Conservation (phyloP, 2,797 vertebrate genomes). For the Australoheros facetus region DNA sequence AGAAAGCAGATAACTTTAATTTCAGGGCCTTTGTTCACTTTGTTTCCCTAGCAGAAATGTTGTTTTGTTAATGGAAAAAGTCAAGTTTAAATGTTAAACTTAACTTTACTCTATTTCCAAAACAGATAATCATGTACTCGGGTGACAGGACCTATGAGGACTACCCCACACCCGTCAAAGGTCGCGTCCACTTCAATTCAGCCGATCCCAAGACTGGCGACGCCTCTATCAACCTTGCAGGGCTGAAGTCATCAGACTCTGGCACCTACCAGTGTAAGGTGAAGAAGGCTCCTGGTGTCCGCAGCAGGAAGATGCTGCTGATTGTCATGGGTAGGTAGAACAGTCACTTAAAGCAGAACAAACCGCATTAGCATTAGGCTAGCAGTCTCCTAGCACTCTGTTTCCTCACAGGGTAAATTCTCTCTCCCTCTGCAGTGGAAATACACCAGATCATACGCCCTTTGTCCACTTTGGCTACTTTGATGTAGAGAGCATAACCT, state of each 20-base stretch:
- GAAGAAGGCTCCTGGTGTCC: conserved; percentile 91
- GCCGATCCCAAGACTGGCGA: conserved; percentile 88
- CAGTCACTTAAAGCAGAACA: not conserved
- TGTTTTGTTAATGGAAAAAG: not conserved
- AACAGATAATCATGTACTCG: conserved; percentile 89
- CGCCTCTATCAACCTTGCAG: conserved; percentile 87
- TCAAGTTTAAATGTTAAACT: not conserved
- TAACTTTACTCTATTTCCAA: not conserved
- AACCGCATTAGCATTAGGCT: not conserved
- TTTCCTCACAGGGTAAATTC: conserved; percentile 21
- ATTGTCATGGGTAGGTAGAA: conserved; percentile 90
- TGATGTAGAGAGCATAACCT: conserved; percentile 65
- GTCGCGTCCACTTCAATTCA: conserved; percentile 88
- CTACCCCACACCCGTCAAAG: conserved; percentile 81
- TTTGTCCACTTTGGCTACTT: conserved; percentile 55
- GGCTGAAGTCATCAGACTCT: conserved; percentile 86
- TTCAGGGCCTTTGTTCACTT: conserved; percentile 30
- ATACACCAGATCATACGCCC: conserved; percentile 43
- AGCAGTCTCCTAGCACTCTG: not conserved
- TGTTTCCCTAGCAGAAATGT: not conserved
- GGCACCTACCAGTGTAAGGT: conserved; percentile 95
- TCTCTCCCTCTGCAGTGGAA: conserved; percentile 32
- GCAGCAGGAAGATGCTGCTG: conserved; percentile 87
- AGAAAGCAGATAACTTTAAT: conserved; percentile 23
- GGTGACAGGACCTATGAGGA: conserved; percentile 86